These are phyloP conservation scores for Nezara viridula DNA, from an alignment of 2,888 invertebrate genomes.

Conservation along the genomic window DNA sequence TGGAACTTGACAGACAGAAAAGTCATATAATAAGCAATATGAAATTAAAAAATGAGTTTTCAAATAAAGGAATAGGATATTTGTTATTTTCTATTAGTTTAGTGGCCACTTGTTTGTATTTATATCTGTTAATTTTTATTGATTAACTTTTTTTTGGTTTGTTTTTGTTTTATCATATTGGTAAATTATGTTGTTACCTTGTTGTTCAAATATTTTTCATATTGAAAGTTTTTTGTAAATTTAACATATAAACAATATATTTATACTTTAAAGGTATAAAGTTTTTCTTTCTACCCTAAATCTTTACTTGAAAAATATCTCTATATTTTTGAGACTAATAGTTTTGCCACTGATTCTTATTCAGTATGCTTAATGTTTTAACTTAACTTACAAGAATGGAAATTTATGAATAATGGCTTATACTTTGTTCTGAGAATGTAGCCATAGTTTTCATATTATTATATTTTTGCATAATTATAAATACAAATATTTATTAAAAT, in stretches of 20 bases:
- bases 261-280: neutral
- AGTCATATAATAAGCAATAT: neutral
- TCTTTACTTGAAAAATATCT: neutral
- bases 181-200: constrained; percentile 2
- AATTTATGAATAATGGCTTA: no score
- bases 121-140: constrained; percentile 6
- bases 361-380: no score
- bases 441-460: no score
- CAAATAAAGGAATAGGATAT: constrained; percentile 1
- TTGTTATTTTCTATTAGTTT: neutral
- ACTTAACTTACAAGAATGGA: no score
- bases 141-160: constrained; percentile 3
- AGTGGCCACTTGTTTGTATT: neutral
- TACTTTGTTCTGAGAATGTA: no score
- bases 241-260: constrained; percentile 4
- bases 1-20: neutral
- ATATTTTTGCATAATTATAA: no score
- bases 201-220: constrained; percentile 26
- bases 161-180: constrained; percentile 36
- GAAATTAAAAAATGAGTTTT: neutral
- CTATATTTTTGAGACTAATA: neutral
- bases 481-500: no score
- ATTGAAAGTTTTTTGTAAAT: constrained; percentile 36
- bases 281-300: neutral
- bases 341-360: neutral